Evolutionary conservation across 2,888 invertebrate species (phyloP), one percentile per base, ranked within the genome.

Genomic region (Plebejus anna): DNA sequence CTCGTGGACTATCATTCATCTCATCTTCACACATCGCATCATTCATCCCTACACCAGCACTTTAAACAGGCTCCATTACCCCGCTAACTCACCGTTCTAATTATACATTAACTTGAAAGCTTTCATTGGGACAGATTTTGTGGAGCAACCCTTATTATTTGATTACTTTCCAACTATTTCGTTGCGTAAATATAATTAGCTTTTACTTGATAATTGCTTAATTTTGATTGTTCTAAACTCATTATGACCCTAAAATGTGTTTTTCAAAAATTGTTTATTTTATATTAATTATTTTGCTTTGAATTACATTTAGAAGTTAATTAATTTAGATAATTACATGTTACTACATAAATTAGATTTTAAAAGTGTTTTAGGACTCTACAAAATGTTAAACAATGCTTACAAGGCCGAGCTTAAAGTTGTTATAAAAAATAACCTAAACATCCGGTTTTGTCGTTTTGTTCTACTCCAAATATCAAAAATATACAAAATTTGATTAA

Each of bases 81-180:
- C 13, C 5, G 5, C 66, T 66, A 66, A 66, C 61, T 61, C 28
- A 61, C 66, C 66, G 11, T 32, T 32, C 66, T 32, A 66, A 66
- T 32, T 32, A 32, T 32, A 66, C 66, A 66, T 66, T 66, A 66
- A 32, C 32, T 66, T 66, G 66, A 66, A 66, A 66, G 66, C 66
- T 66, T 66, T 32, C 66, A 66, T 66, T 32, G 13, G 13, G 32
- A 28, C 32, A 66, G 66, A 66, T 66, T 66, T 32, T 66, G 61
- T 22, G 61, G 22, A 66, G 28, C 66, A 32, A 66, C 66, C 66
- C 66, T 66, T 66, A 66, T 66, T 61, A 32, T 61, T 61, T 66
- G 13, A 36, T 32, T 66, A 66, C 13, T 66, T 66, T 66, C 66
- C 11, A 32, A 66, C 66, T 32, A 66, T 16, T 66, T 66, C 4